Percentiles rank a stretch among this genome's conserved stretches.
phyloP scores from a whole-genome alignment of 2,797 vertebrate genomes.

The Bryconaethiops microstoma region DNA sequence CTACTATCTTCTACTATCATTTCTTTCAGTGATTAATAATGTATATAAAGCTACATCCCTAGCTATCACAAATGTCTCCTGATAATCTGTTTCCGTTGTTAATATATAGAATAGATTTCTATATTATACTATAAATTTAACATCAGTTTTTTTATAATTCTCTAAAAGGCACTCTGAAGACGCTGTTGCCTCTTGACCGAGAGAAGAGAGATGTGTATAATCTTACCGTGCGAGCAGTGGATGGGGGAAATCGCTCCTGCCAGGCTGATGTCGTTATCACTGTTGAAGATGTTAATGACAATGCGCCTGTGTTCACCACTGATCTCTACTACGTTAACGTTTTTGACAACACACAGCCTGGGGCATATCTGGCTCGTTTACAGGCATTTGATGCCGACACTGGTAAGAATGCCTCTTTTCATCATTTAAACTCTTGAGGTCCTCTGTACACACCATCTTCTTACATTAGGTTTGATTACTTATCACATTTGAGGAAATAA shows the following conservation, averaged over 20 bases:
- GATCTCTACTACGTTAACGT: slow-evolving; percentile 79
- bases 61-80: no score
- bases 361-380: slow-evolving; percentile 77
- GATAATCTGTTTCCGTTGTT: neutral
- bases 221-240: slow-evolving; percentile 75
- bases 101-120: neutral
- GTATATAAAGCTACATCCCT: no score
- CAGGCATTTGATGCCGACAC: slow-evolving; percentile 81
- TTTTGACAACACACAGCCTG: slow-evolving; percentile 82
- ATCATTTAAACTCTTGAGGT: neutral
- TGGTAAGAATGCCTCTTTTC: slow-evolving; percentile 67
- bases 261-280: slow-evolving; percentile 73
- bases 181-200: slow-evolving; percentile 76
- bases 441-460: neutral
- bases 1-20: neutral
- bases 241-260: slow-evolving; percentile 81
- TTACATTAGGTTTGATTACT: neutral
- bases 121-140: neutral
- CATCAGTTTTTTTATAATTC: neutral
- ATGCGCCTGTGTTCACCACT: slow-evolving; percentile 78
- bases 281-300: slow-evolving; percentile 84
- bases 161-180: slow-evolving; percentile 80
- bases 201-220: slow-evolving; percentile 78
- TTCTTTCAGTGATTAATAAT: neutral
- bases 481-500: no score